Percentiles rank a stretch among this genome's conserved stretches.
Evolutionary conservation across 2,797 vertebrate genomes (phyloP).

Genomic region (Hydrocynus forskahlii): DNA sequence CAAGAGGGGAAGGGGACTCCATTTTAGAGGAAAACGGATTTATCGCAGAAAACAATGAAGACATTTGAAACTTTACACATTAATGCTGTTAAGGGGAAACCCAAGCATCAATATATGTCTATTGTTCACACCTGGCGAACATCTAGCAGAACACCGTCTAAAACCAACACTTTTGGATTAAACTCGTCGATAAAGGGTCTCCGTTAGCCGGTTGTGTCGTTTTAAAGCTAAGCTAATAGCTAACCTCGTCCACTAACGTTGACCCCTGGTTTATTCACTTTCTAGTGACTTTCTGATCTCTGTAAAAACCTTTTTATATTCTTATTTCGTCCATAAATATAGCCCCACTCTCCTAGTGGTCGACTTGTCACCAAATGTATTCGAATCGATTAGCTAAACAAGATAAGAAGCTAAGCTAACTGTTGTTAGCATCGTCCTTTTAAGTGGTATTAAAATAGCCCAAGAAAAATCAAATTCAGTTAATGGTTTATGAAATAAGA

Average conservation of each 20-base stretch:
- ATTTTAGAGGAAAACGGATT: not conserved
- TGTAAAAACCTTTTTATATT: not conserved
- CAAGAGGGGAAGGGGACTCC: not conserved
- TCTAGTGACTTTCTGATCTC: no score
- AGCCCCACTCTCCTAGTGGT: not conserved
- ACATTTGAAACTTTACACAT: not conserved
- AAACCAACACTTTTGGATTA: not conserved
- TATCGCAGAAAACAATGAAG: not conserved
- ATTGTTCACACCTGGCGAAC: not conserved
- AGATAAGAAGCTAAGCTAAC: slow-evolving; percentile 2
- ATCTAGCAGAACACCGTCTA: not conserved
- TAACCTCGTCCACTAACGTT: not conserved
- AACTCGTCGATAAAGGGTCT: not conserved
- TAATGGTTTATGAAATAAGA: not conserved
- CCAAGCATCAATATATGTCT: not conserved
- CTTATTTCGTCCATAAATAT: not conserved
- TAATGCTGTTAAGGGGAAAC: not conserved
- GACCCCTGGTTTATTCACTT: not conserved
- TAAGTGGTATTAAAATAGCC: not conserved
- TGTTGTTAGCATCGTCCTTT: not conserved
- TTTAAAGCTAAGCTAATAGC: not conserved
- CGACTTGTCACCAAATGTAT: not conserved
- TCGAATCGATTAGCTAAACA: not conserved
- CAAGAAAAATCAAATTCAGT: not conserved
- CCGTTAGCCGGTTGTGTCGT: not conserved